Percentiles rank a stretch among this genome's conserved stretches.
phyloP scores from a whole-genome alignment of 2,113 vertebrate species.

The Ailuropoda melanoleuca region DNA sequence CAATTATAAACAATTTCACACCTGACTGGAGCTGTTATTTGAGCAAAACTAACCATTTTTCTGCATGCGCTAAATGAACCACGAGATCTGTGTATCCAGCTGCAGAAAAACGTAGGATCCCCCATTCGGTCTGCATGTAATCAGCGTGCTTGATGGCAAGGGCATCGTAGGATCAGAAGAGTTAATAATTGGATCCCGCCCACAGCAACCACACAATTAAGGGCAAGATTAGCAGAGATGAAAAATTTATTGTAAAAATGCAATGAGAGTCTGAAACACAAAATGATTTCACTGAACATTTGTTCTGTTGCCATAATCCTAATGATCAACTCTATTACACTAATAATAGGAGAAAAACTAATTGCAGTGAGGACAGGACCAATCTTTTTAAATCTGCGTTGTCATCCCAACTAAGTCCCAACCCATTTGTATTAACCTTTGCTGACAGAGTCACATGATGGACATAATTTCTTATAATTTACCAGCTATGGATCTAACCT shows the following conservation, averaged over 20 bases:
- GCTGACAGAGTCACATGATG: constrained; percentile 94
- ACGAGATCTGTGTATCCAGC: neutral
- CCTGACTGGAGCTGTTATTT: constrained; percentile 61
- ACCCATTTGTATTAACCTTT: constrained; percentile 95
- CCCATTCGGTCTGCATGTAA: neutral
- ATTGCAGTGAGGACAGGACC: constrained; percentile 88
- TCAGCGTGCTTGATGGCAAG: constrained; percentile 8
- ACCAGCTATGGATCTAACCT: constrained; percentile 93
- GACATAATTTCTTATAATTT: constrained; percentile 96
- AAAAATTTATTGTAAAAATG: constrained; percentile 81
- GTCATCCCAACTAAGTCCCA: constrained; percentile 91
- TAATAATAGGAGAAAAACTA: constrained; percentile 88
- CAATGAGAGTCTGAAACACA: constrained; percentile 72
- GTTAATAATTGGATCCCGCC: constrained; percentile 78
- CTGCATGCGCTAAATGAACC: constrained; percentile 58
- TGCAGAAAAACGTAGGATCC: neutral
- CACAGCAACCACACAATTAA: constrained; percentile 78
- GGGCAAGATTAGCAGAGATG: constrained; percentile 84
- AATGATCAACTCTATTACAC: constrained; percentile 82
- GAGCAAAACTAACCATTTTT: constrained; percentile 74
- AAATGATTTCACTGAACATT: constrained; percentile 73
- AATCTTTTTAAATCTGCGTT: constrained; percentile 91
- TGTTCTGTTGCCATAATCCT: constrained; percentile 78
- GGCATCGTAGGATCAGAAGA: constrained; percentile 64
- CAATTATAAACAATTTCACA: constrained; percentile 76